Evolutionary conservation across 2,888 invertebrate genomes (phyloP).

Genomic region (Orgyia antiqua): DNA sequence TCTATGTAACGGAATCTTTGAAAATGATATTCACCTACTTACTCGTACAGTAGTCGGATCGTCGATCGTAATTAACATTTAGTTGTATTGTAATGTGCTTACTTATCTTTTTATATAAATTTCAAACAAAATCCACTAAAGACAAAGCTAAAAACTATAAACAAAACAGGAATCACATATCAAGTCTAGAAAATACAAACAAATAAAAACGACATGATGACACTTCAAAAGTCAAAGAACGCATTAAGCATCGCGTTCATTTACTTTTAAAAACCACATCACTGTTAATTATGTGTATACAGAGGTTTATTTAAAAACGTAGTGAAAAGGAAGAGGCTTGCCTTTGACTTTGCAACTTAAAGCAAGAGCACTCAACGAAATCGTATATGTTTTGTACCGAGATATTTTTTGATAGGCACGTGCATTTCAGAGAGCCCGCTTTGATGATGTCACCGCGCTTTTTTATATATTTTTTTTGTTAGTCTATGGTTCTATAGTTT

Average conservation of each 20-base stretch:
- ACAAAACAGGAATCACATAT: no score
- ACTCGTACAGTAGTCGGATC: no score
- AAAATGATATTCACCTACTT: no score
- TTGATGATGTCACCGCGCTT: slow-evolving; percentile 24
- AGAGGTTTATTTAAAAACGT: slow-evolving; percentile 47
- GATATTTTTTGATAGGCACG: slow-evolving; percentile 34
- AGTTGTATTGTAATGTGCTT: no score
- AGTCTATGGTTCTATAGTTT: no score
- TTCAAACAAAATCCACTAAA: no score
- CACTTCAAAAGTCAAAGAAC: slow-evolving; percentile 59
- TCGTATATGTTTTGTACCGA: slow-evolving; percentile 46
- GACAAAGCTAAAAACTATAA: no score
- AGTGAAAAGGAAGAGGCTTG: slow-evolving; percentile 67
- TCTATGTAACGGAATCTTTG: no score
- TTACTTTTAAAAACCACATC: slow-evolving; percentile 51
- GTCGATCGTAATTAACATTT: no score
- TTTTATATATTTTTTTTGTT: no score
- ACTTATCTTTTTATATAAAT: no score
- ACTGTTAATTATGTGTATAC: slow-evolving; percentile 66
- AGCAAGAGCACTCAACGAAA: slow-evolving; percentile 44
- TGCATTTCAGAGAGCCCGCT: slow-evolving; percentile 33
- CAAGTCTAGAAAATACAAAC: not conserved
- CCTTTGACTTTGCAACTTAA: slow-evolving; percentile 65
- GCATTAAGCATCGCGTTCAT: slow-evolving; percentile 43
- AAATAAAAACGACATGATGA: slow-evolving; percentile 39